Conservation (phyloP, 2,113 vertebrate species). For the Gallinago paraguaiae region DNA sequence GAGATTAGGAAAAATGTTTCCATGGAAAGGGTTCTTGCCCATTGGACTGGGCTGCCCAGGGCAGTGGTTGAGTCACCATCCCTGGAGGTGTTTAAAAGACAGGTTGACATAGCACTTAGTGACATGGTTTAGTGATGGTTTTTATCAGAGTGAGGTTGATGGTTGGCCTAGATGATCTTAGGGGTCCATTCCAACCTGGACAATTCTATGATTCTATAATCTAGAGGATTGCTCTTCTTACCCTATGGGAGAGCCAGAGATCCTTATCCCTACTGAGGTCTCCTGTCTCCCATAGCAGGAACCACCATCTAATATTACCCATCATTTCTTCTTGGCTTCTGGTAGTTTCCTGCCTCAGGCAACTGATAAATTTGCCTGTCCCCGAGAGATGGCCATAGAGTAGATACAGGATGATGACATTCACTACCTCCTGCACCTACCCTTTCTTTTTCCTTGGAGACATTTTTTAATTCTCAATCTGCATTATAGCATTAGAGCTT, state of each 20-base stretch:
- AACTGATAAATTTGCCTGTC: background rate
- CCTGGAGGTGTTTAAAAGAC: too few species aligned
- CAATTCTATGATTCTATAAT: too few species aligned
- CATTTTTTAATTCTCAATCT: background rate
- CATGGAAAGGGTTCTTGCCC: too few species aligned
- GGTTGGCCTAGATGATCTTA: too few species aligned
- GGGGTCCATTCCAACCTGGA: too few species aligned
- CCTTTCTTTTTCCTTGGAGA: background rate
- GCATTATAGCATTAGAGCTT: background rate
- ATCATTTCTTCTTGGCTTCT: background rate
- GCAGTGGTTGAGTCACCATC: too few species aligned
- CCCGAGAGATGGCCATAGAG: background rate
- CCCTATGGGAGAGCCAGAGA: background rate
- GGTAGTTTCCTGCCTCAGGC: background rate
- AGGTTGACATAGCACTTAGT: too few species aligned
- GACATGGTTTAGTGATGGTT: too few species aligned
- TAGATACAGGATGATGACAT: background rate
- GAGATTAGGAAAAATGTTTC: too few species aligned
- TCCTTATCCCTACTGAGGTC: background rate
- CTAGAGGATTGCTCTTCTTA: background rate
- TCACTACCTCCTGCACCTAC: accelerated
- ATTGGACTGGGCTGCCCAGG: too few species aligned
- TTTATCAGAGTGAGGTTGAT: too few species aligned
- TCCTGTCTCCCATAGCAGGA: background rate
- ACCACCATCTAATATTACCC: background rate